Conservation (phyloP, 92 coral and sea anemone species). For the Montipora capitata region DNA sequence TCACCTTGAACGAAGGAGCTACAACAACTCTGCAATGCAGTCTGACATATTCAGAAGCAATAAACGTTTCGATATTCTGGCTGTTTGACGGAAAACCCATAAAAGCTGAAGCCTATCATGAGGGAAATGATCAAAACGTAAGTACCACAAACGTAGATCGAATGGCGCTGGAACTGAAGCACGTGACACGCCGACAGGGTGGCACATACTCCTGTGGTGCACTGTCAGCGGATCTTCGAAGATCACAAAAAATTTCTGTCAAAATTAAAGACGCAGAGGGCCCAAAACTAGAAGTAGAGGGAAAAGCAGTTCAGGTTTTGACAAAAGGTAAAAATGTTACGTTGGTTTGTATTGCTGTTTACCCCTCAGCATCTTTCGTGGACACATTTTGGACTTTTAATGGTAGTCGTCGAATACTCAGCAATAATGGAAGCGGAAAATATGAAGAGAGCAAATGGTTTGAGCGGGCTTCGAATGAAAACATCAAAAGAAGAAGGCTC, state of each 20-base stretch:
- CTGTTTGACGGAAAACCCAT: slow-evolving; percentile 11
- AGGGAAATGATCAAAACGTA: neutral
- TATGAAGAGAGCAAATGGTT: neutral
- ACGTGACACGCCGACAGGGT: slow-evolving; percentile 10
- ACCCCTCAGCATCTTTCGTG: slow-evolving; percentile 12
- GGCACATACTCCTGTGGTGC: slow-evolving; percentile 33
- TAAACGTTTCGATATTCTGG: neutral
- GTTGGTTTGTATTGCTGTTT: slow-evolving; percentile 8
- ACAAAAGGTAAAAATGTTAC: neutral
- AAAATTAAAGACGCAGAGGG: neutral
- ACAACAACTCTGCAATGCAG: neutral
- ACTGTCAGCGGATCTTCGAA: neutral
- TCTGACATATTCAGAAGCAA: neutral
- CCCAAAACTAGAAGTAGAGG: neutral
- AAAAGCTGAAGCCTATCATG: neutral
- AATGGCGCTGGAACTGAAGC: neutral
- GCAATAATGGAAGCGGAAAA: neutral
- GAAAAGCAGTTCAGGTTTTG: neutral
- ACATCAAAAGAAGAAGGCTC: neutral
- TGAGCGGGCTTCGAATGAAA: neutral
- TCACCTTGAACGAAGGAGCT: slow-evolving; percentile 14
- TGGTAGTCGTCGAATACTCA: slow-evolving; percentile 7
- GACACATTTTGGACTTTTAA: slow-evolving; percentile 27
- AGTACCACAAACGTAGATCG: neutral
- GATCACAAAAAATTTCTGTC: neutral